Percentiles rank a stretch among this genome's conserved stretches.
These are phyloP conservation scores for Pogonocherus hispidulus DNA, from an alignment of 2,888 invertebrate genomes.

Conservation along the genomic window DNA sequence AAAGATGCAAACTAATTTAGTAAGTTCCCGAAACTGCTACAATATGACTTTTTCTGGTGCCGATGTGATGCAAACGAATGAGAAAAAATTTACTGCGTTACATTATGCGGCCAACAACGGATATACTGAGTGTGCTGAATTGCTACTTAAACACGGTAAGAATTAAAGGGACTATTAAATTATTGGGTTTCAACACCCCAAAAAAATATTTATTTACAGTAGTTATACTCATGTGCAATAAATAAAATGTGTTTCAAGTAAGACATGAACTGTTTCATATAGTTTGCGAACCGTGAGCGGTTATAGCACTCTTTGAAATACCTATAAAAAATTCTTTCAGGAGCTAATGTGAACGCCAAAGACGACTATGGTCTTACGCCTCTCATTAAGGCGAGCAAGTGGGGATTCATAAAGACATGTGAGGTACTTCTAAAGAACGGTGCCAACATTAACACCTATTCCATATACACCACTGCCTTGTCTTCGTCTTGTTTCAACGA, in stretches of 20 bases:
- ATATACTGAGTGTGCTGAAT: constrained; percentile 14
- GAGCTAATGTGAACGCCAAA: constrained; percentile 15
- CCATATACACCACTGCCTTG: neutral
- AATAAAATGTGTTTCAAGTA: too few relatives aligned
- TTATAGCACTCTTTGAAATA: too few relatives aligned
- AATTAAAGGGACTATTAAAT: too few relatives aligned
- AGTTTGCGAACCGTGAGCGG: too few relatives aligned
- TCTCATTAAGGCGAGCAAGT: constrained; percentile 24
- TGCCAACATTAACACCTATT: constrained; percentile 6
- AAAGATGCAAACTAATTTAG: too few relatives aligned
- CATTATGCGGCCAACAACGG: constrained; percentile 35
- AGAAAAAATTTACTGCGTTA: constrained; percentile 23
- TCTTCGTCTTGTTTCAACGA: constrained; percentile 6
- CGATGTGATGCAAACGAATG: constrained; percentile 23
- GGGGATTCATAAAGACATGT: constrained; percentile 29
- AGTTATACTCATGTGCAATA: too few relatives aligned
- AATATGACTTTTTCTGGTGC: constrained; percentile 34
- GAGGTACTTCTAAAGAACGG: constrained; percentile 24
- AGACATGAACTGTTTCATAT: too few relatives aligned
- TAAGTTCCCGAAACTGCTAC: too few relatives aligned
- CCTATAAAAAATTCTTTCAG: too few relatives aligned
- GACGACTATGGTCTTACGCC: constrained; percentile 30
- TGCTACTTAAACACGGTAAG: constrained; percentile 30
- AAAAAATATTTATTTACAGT: too few relatives aligned
- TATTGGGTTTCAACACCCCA: too few relatives aligned